A percentile compares a stretch with the other conserved stretches of the same genome.
These are phyloP conservation scores for Paedocypris sp. DNA, from an alignment of 2,113 vertebrate species.

Conservation along the genomic window DNA sequence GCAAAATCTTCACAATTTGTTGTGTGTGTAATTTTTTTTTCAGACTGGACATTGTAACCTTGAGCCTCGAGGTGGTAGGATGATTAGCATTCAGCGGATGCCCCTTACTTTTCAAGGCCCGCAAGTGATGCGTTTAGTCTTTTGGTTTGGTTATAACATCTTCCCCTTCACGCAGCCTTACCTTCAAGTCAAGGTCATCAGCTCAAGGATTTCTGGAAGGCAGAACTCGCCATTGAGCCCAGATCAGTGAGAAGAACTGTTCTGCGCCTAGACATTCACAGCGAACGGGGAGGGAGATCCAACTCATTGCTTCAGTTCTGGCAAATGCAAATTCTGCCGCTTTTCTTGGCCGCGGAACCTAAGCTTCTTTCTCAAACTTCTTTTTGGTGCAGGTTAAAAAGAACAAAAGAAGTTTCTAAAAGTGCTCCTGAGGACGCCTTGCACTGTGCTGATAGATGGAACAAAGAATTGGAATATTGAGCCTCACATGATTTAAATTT, in stretches of 20 bases:
- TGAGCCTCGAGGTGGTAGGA: neutral
- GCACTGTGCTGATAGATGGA: too few relatives aligned
- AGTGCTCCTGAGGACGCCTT: too few relatives aligned
- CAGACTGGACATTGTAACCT: neutral
- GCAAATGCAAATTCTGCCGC: neutral
- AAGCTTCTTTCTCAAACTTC: constrained; percentile 14
- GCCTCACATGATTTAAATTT: too few relatives aligned
- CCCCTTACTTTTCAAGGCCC: constrained; percentile 4
- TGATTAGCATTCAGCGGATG: constrained; percentile 21
- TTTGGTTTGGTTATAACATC: constrained; percentile 39
- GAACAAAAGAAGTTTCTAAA: too few relatives aligned
- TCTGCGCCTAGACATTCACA: neutral
- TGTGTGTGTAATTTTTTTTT: neutral
- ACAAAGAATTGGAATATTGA: too few relatives aligned
- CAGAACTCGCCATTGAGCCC: neutral
- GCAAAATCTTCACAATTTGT: neutral
- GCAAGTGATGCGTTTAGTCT: constrained; percentile 8
- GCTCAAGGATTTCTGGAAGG: constrained; percentile 27
- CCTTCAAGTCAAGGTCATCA: constrained; percentile 46
- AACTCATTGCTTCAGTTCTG: neutral
- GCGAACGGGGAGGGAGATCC: neutral
- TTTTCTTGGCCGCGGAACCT: constrained; percentile 4
- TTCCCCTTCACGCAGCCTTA: constrained; percentile 29
- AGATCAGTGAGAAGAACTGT: neutral
- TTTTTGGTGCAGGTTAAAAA: too few relatives aligned